These are phyloP conservation scores for Sminthurinus aureus DNA, from an alignment of 2,888 invertebrate genomes.

Conservation along the genomic window DNA sequence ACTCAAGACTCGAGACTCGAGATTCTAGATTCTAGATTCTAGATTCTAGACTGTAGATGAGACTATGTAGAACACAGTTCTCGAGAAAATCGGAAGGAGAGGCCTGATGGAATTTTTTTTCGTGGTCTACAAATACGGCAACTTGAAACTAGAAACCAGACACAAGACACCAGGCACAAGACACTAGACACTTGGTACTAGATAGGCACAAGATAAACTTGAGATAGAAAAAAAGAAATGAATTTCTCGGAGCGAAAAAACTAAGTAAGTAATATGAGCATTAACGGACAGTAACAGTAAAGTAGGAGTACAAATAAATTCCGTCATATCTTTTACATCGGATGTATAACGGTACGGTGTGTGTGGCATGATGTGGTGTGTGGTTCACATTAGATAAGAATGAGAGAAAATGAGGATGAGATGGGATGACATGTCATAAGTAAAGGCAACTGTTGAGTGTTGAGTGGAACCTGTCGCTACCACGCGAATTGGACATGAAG, in stretches of 20 bases:
- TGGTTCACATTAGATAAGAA: not conserved
- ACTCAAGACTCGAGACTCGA: too few species aligned
- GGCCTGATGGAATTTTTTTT: too few species aligned
- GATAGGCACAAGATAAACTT: too few species aligned
- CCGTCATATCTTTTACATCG: not conserved
- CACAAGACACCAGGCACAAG: too few species aligned
- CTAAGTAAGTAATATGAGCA: not conserved
- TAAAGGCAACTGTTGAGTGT: slow-evolving; percentile 39
- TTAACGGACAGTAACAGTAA: not conserved
- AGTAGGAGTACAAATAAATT: too few species aligned
- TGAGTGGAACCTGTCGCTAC: slow-evolving; percentile 34
- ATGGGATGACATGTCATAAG: slow-evolving; percentile 13
- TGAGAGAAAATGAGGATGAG: not conserved
- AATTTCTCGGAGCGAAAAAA: not conserved
- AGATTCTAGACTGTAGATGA: too few species aligned
- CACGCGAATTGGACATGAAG: slow-evolving; percentile 37
- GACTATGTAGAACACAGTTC: too few species aligned
- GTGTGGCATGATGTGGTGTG: not conserved
- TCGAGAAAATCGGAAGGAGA: too few species aligned
- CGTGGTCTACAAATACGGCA: too few species aligned
- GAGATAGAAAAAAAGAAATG: not conserved
- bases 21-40: too few species aligned
- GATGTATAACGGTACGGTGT: not conserved
- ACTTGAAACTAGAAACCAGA: too few species aligned
- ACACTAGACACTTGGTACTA: too few species aligned